Evolutionary conservation across 2,113 vertebrate genomes (phyloP).

Genomic region (Carollia perspicillata): DNA sequence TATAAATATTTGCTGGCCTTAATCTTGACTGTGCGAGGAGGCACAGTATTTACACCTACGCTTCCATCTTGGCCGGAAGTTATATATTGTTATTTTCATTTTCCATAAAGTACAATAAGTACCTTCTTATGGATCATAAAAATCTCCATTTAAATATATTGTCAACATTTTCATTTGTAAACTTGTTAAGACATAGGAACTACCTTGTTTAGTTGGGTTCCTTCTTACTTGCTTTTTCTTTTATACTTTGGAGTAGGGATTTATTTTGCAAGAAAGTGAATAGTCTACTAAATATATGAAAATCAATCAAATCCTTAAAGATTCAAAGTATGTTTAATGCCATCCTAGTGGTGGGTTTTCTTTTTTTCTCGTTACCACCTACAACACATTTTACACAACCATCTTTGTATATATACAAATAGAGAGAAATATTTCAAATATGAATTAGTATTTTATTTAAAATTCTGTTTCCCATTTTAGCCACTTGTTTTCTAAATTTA

Average conservation of each 20-base stretch:
- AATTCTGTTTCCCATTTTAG: conserved; percentile 5
- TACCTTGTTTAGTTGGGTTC: neutral
- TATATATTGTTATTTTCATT: neutral
- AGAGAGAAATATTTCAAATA: neutral
- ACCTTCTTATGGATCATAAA: neutral
- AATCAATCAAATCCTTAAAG: conserved; percentile 9
- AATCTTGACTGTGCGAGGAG: no score
- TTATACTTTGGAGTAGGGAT: neutral
- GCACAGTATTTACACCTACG: no score
- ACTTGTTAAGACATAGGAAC: neutral
- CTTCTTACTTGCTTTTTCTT: conserved; percentile 12
- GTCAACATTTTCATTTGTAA: conserved; percentile 16
- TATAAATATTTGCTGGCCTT: no score
- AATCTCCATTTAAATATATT: neutral
- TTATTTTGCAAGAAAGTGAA: conserved; percentile 1
- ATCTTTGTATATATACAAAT: neutral
- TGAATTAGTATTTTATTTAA: neutral
- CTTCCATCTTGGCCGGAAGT: no score
- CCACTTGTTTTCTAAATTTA: neutral
- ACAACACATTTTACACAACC: neutral
- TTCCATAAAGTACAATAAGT: neutral
- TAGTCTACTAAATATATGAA: neutral
- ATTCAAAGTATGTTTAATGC: neutral
- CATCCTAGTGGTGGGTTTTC: neutral
- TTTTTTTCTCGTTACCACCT: neutral